Conservation (phyloP, 2,113 vertebrate species). For the Clarias macrocephalus region DNA sequence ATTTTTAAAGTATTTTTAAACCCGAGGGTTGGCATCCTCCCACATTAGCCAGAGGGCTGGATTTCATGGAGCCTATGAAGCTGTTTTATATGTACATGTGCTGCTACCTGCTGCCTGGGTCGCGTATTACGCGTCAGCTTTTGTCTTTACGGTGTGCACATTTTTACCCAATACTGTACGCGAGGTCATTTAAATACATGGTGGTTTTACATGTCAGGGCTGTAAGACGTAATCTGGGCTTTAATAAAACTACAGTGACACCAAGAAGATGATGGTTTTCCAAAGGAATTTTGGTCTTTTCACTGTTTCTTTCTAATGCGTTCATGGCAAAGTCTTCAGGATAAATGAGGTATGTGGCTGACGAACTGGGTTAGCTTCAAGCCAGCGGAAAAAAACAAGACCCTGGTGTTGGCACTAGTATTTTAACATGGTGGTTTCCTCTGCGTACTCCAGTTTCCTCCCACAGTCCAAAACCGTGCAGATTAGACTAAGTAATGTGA, state of each 20-base stretch:
- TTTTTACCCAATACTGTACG: not conserved
- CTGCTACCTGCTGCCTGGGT: slow-evolving; percentile 43
- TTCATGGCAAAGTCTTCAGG: not conserved
- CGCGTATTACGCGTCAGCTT: not conserved
- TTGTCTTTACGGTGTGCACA: not conserved
- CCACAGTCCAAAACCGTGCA: too few species aligned
- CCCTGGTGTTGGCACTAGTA: not conserved
- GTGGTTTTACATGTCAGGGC: not conserved
- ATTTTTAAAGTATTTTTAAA: slow-evolving; percentile 14
- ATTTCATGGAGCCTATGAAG: not conserved
- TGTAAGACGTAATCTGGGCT: not conserved
- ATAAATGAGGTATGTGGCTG: not conserved
- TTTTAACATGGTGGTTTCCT: not conserved
- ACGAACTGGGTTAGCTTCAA: not conserved
- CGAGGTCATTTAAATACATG: not conserved
- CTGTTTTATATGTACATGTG: slow-evolving; percentile 25
- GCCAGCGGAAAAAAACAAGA: not conserved
- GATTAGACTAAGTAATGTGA: too few species aligned
- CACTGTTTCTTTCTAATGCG: not conserved
- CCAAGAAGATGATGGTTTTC: not conserved
- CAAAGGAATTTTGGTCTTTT: not conserved
- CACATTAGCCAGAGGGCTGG: slow-evolving; percentile 3
- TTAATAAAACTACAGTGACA: not conserved
- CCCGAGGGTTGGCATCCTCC: not conserved
- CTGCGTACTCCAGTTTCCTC: too few species aligned